These are phyloP conservation scores for Calypte anna DNA, from an alignment of 2,113 vertebrate genomes.

Conservation along the genomic window DNA sequence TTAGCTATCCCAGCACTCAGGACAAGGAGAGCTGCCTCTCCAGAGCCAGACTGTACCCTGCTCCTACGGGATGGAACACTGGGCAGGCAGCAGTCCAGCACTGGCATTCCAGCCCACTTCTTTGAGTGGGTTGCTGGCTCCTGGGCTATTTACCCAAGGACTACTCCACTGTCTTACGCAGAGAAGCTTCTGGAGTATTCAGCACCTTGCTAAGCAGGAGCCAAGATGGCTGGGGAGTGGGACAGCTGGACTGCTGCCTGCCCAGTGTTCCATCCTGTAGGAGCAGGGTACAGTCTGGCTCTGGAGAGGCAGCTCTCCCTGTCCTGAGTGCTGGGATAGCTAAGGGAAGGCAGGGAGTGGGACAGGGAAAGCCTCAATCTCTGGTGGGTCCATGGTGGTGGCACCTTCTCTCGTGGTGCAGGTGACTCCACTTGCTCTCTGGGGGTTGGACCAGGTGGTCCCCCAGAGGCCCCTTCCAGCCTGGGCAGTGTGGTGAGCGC, in stretches of 20 bases:
- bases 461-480: background rate
- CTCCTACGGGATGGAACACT: background rate
- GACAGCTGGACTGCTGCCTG: background rate
- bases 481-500: fast-evolving
- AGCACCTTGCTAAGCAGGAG: background rate
- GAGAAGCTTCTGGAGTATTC: background rate
- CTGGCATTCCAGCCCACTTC: background rate
- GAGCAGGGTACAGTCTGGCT: background rate
- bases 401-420: background rate
- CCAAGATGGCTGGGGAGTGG: background rate
- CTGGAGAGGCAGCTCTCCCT: background rate
- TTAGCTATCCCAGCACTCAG: background rate
- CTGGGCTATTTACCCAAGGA: background rate
- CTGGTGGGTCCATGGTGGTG: background rate
- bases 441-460: fast-evolving
- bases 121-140: background rate
- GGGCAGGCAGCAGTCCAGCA: background rate
- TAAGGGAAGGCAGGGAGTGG: background rate
- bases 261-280: background rate
- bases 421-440: background rate
- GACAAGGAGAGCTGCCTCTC: background rate
- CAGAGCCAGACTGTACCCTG: background rate
- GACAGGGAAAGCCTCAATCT: background rate
- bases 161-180: fast-evolving
- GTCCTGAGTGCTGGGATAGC: background rate